These are phyloP conservation scores for Mobula hypostoma DNA, from an alignment of 2,113 vertebrate genomes.

Conservation along the genomic window DNA sequence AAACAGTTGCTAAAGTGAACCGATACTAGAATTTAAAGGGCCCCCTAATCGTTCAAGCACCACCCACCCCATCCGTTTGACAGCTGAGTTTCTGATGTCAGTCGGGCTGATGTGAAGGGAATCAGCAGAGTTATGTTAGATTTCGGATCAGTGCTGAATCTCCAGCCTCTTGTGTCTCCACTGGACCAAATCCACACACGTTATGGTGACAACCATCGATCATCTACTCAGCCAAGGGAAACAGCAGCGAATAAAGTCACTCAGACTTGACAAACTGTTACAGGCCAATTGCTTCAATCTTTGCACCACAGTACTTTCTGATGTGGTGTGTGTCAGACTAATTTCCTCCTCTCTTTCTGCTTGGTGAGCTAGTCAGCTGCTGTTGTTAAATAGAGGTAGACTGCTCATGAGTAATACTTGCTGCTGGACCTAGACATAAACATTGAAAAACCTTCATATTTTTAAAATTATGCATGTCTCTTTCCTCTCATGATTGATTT, in stretches of 20 bases:
- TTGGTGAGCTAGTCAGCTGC: neutral
- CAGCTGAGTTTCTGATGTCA: neutral
- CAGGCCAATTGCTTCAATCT: neutral
- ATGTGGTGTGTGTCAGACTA: neutral
- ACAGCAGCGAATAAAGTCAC: neutral
- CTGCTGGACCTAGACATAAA: neutral
- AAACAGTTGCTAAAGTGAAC: neutral
- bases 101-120: neutral
- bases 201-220: neutral
- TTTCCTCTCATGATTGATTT: constrained; percentile 2
- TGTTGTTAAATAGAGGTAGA: neutral
- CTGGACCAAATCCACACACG: neutral
- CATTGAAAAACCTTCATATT: neutral
- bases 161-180: neutral
- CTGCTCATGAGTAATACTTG: neutral
- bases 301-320: neutral
- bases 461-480: constrained; percentile 2
- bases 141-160: neutral
- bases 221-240: neutral
- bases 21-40: neutral
- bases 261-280: too few relatives aligned
- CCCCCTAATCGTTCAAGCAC: neutral
- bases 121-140: neutral
- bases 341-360: neutral
- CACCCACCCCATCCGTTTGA: neutral